These are phyloP conservation scores for Formica aserva DNA, from an alignment of 2,888 invertebrate genomes.

Conservation along the genomic window DNA sequence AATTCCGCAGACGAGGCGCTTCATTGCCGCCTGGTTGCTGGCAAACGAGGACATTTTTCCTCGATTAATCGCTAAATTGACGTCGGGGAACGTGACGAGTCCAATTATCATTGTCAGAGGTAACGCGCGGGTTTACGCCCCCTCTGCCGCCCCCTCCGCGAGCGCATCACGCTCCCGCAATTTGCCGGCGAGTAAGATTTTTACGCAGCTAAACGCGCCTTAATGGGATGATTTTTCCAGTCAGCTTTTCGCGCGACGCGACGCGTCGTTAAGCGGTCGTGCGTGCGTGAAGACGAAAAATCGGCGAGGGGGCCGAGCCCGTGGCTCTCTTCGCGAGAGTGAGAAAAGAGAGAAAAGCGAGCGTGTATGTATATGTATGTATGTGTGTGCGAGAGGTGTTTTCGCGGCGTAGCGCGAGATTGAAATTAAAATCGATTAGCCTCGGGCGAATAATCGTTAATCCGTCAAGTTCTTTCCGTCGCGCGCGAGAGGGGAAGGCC, in stretches of 20 bases:
- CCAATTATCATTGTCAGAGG: slow-evolving; percentile 78
- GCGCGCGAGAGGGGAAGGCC: slow-evolving; percentile 14
- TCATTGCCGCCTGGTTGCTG: slow-evolving; percentile 15
- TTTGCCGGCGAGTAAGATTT: slow-evolving; percentile 52
- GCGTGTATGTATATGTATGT: no score
- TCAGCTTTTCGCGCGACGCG: slow-evolving; percentile 59
- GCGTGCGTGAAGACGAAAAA: slow-evolving; percentile 70
- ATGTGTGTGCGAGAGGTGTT: slow-evolving; percentile 22
- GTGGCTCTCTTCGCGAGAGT: slow-evolving; percentile 6
- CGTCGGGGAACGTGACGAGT: slow-evolving; percentile 67
- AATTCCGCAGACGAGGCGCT: slow-evolving; percentile 52
- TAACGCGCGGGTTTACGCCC: slow-evolving; percentile 66
- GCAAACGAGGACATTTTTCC: slow-evolving; percentile 44
- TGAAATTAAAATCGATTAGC: slow-evolving; percentile 76
- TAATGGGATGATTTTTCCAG: slow-evolving; percentile 75
- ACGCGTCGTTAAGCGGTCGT: slow-evolving; percentile 61
- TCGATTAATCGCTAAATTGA: slow-evolving; percentile 67
- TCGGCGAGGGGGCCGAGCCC: slow-evolving; percentile 45
- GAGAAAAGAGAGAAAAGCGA: slow-evolving; percentile 22
- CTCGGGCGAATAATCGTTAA: slow-evolving; percentile 71
- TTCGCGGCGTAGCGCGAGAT: slow-evolving; percentile 61
- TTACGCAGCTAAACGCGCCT: slow-evolving; percentile 56
- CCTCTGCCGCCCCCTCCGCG: slow-evolving; percentile 26
- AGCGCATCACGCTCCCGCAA: slow-evolving; percentile 57
- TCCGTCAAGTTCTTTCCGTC: slow-evolving; percentile 66